Evolutionary conservation across 2,113 vertebrate genomes (phyloP), one percentile per base, ranked within the genome.

Genomic region (Phoxinus phoxinus): DNA sequence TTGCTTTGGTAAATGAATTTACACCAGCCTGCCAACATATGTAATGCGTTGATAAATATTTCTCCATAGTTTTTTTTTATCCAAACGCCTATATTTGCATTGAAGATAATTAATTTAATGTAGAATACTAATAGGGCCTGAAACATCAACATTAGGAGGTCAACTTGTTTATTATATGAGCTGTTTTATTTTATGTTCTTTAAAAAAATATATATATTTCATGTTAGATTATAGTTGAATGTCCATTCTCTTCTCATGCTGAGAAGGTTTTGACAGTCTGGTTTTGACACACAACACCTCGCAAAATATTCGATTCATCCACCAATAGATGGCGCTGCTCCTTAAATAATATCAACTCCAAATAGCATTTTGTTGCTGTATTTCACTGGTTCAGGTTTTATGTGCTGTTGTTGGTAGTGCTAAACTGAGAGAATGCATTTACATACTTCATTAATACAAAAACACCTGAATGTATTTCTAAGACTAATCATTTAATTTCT

Each of bases 311-410:
- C 27, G 4, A 71, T 67, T 0, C 1, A 48, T 53, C 84, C 84
- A 83, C 79, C 84, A 83, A 73, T 83, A 88, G 87, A 85, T 83
- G 84, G 46, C 17, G 44, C 63, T 88, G 30, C 83, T 88, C 71
- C 30, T 82, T 58, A 63, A n/a, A 44, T 27, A 82, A 84, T 61
- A 25, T 56, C 17, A 82, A 25, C 59, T 53, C 12, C 23, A 27
- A 37, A 65, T 21, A 76, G 44, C 35, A 84, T 51, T 61, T 9
- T 35, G 4, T 56, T 69, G 4, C 58, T 65, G 27, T 9, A 44
- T 73, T n/a, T 41, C 51, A 3, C n/a, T 59, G 1, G 5, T 41
- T 41, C n/a, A 25, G 10, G 67, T 46, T 59, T 32, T 11, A 37
- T 6, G 10, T 78, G 21, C 23, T 41, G 12, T 59, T 78, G 10